Percentiles rank a stretch among this genome's conserved stretches.
Conservation (phyloP, 2,113 vertebrate genomes). For the Cariama cristata region DNA sequence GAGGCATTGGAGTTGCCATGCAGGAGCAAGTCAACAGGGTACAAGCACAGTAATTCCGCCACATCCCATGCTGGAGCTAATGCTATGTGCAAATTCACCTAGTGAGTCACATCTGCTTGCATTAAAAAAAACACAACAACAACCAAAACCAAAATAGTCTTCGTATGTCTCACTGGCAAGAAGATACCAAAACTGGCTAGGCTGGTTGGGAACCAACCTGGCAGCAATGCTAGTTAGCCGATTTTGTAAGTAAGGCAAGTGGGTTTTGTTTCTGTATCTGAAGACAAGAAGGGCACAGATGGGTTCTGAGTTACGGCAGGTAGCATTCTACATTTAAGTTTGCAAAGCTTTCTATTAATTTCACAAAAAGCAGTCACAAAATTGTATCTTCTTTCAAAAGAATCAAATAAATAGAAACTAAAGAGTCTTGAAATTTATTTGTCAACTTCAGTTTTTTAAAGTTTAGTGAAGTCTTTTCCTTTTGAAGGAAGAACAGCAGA, state of each 20-base stretch:
- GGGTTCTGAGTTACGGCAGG: background rate
- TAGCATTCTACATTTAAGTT: rapidly evolving
- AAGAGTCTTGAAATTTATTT: background rate
- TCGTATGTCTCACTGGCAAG: slow-evolving; percentile 19
- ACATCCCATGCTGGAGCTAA: background rate
- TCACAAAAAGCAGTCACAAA: background rate
- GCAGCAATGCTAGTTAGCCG: background rate
- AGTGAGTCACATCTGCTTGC: background rate
- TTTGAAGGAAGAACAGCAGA: background rate
- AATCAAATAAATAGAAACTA: background rate
- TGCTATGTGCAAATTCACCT: background rate
- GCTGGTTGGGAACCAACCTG: slow-evolving; percentile 46
- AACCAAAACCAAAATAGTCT: background rate
- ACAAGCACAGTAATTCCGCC: background rate
- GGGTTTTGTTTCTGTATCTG: background rate
- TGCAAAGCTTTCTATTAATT: background rate
- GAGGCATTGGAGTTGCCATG: background rate
- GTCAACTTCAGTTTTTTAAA: background rate
- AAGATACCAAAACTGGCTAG: slow-evolving; percentile 23
- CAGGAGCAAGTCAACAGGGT: background rate
- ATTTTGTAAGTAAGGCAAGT: background rate
- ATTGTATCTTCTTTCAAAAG: background rate
- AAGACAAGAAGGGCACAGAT: background rate
- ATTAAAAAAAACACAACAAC: background rate
- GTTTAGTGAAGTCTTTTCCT: background rate